Conservation (phyloP, 2,888 invertebrate species). For the Nymphalis c-album region DNA sequence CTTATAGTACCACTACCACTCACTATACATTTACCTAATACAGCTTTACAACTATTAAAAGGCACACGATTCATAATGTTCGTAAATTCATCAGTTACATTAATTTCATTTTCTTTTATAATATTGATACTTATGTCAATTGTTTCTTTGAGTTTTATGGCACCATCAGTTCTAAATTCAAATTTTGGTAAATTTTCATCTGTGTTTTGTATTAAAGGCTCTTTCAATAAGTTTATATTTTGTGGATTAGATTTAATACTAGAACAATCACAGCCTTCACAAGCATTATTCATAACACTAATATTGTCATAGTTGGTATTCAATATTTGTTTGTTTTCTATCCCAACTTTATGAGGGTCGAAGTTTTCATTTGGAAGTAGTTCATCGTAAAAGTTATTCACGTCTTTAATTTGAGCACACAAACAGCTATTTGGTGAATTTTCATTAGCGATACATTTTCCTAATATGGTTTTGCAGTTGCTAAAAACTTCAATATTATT, state of each 20-base stretch:
- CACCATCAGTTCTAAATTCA: conserved; percentile 58
- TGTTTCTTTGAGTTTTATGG: conserved; percentile 62
- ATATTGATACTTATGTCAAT: conserved; percentile 54
- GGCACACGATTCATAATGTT: conserved; percentile 42
- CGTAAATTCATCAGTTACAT: conserved; percentile 5
- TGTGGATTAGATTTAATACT: conserved; percentile 19
- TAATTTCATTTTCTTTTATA: conserved; percentile 2
- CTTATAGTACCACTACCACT: conserved; percentile 64
- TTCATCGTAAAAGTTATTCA: conserved; percentile 43
- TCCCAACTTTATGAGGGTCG: conserved; percentile 14
- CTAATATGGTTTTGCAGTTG: conserved; percentile 54
- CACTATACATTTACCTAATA: conserved; percentile 70
- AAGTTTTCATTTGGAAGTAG: conserved; percentile 23
- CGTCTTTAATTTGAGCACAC: conserved; percentile 53
- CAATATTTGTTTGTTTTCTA: conserved; percentile 8
- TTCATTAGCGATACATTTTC: conserved; percentile 51
- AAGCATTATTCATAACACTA: conserved; percentile 33
- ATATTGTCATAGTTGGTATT: conserved; percentile 21
- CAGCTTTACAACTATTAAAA: conserved; percentile 66
- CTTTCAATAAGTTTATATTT: conserved; percentile 6
- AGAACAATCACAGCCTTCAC: conserved; percentile 55
- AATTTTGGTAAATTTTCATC: conserved; percentile 47
- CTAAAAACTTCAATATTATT: conserved; percentile 35
- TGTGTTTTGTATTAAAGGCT: conserved; percentile 20
- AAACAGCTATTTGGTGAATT: conserved; percentile 51